phyloP scores from a whole-genome alignment of 1,140 invertebrate species.

The Rhopalosiphum padi region DNA sequence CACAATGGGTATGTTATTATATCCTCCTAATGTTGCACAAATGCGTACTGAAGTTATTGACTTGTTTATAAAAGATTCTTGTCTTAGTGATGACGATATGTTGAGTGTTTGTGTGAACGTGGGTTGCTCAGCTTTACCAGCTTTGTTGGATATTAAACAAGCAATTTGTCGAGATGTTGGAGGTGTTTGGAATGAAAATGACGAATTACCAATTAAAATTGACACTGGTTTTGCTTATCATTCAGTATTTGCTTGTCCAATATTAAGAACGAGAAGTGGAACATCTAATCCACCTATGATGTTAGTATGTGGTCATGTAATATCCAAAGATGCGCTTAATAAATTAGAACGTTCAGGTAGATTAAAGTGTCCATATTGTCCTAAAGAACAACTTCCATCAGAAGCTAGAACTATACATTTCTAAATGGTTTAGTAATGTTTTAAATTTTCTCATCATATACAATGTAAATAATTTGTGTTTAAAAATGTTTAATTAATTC shows the following conservation, averaged over 20 bases:
- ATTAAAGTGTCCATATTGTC: slow-evolving; percentile 98
- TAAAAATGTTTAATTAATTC: neutral
- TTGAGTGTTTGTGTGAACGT: slow-evolving; percentile 79
- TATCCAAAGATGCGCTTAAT: slow-evolving; percentile 94
- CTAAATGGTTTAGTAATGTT: slow-evolving; percentile 66
- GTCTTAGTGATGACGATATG: slow-evolving; percentile 63
- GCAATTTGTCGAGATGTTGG: slow-evolving; percentile 96
- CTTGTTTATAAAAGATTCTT: slow-evolving; percentile 93
- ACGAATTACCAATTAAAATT: slow-evolving; percentile 95
- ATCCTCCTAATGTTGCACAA: slow-evolving; percentile 69
- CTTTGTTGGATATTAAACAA: slow-evolving; percentile 92
- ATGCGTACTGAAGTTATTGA: slow-evolving; percentile 86
- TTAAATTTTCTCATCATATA: neutral
- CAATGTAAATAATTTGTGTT: slow-evolving; percentile 26
- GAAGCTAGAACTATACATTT: slow-evolving; percentile 93
- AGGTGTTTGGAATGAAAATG: slow-evolving; percentile 93
- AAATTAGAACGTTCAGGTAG: slow-evolving; percentile 91
- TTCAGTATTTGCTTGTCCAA: slow-evolving; percentile 99
- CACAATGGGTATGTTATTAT: slow-evolving; percentile 88
- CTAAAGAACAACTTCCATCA: slow-evolving; percentile 91
- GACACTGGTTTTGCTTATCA: slow-evolving; percentile 91
- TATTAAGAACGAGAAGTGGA: slow-evolving; percentile 93
- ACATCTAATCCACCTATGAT: slow-evolving; percentile 97
- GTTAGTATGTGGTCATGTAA: slow-evolving; percentile 96
- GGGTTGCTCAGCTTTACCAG: slow-evolving; percentile 91